phyloP scores from a whole-genome alignment of 2,888 invertebrate genomes.

The Blera fallax region DNA sequence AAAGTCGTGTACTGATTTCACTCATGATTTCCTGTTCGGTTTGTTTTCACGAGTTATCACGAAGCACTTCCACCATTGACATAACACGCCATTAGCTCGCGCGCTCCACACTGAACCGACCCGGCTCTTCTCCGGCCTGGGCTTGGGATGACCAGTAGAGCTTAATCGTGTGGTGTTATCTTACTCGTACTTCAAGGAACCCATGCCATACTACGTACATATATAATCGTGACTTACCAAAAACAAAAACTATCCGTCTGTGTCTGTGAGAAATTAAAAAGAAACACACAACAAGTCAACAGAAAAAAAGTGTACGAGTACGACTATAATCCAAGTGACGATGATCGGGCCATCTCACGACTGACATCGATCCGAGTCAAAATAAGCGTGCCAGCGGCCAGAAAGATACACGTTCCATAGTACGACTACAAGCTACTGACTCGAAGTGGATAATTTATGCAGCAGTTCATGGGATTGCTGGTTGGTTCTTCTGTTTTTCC shows the following conservation, averaged over 20 bases:
- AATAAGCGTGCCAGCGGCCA: slow-evolving; percentile 72
- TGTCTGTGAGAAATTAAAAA: slow-evolving; percentile 65
- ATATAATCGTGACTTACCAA: slow-evolving; percentile 65
- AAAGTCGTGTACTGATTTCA: slow-evolving; percentile 70
- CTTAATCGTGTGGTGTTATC: slow-evolving; percentile 71
- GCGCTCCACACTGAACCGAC: slow-evolving; percentile 15
- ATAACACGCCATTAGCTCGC: slow-evolving; percentile 66
- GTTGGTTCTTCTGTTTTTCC: background rate
- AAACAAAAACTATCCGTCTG: slow-evolving; percentile 35
- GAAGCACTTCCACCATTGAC: slow-evolving; percentile 63
- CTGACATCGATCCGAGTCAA: slow-evolving; percentile 72
- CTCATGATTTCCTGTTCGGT: slow-evolving; percentile 72
- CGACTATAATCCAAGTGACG: slow-evolving; percentile 70
- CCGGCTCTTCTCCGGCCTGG: background rate
- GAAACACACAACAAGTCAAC: slow-evolving; percentile 14
- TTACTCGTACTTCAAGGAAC: slow-evolving; percentile 65
- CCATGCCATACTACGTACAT: slow-evolving; percentile 14
- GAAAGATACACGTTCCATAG: slow-evolving; percentile 48
- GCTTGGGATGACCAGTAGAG: slow-evolving; percentile 59
- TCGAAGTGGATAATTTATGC: slow-evolving; percentile 65
- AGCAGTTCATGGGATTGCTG: slow-evolving; percentile 33
- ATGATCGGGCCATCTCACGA: slow-evolving; percentile 72
- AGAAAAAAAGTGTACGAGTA: slow-evolving; percentile 32
- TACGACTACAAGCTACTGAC: slow-evolving; percentile 62
- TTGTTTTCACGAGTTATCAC: slow-evolving; percentile 61